Evolutionary conservation across 1,140 invertebrate genomes (phyloP), one percentile per base, ranked within the genome.

Genomic region (Orchesella cincta): DNA sequence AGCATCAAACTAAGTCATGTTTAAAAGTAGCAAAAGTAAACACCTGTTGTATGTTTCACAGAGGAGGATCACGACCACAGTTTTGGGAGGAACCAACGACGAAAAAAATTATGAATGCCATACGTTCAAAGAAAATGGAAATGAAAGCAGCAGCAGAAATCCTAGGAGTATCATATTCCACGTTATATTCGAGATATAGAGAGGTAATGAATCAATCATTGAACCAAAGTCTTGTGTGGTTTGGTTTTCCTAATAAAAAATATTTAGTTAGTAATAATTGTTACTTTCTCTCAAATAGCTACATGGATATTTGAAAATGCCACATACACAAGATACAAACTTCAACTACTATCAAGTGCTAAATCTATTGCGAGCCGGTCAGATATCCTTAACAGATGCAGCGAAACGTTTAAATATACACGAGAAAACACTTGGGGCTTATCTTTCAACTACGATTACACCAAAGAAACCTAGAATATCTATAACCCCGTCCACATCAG

Each of bases 11-110:
- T n/a, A n/a, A 46, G 39, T 46, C 39, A 18, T 8, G 5, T 46
- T 46, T 18, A 46, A 46, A 46, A 46, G 5, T 46, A n/a, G n/a
- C 39, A 46, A 46, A 18, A 46, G 39, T 46, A 46, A 5, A 46
- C 5, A 46, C 39, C 51, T 72, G 39, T 46, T 57, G 54, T 73
- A 36, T 51, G 8, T 72, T 54, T 78, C 67, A 34, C 33, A 80
- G 80, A 31, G 83, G 93, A 82, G 93, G 93, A 1, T 86, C 93
- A 36, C 86, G 94, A 51, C 93, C 94, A 77, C 93, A 96, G 84
- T 96, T 95, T 85, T 96, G 94, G 94, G 93, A 95, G 84, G 93
- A 95, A 84, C 90, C 91, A 1, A 92, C 92, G 77, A 93, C 92
- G 64, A 89, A 91, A 84, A 88, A 91, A 71, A 90, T 95, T 51